These are phyloP conservation scores for Aphelinus atriplicis DNA, from an alignment of 1,140 invertebrate genomes.

Conservation along the genomic window DNA sequence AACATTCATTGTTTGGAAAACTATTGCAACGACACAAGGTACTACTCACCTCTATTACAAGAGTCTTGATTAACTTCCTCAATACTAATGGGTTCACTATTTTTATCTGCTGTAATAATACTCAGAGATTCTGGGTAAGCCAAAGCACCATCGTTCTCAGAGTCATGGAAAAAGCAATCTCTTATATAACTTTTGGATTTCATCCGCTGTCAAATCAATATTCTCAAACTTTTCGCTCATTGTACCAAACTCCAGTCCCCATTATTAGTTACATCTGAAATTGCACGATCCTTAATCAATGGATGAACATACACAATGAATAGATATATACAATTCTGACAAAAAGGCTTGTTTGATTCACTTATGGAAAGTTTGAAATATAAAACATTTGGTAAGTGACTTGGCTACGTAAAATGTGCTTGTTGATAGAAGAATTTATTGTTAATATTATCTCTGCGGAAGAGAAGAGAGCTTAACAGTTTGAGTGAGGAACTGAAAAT, in stretches of 20 bases:
- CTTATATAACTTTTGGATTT: slow-evolving; percentile 24
- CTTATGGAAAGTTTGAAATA: neutral
- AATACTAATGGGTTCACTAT: slow-evolving; percentile 53
- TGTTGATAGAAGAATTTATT: slow-evolving; percentile 22
- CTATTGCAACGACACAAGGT: neutral
- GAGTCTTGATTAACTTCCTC: slow-evolving; percentile 21
- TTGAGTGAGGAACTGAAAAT: too few species aligned
- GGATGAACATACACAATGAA: slow-evolving; percentile 1
- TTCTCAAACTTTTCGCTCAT: slow-evolving; percentile 16
- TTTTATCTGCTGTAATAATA: slow-evolving; percentile 63
- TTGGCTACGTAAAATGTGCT: slow-evolving; percentile 4
- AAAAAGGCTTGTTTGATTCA: neutral
- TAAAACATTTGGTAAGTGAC: slow-evolving; percentile 14
- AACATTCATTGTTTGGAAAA: neutral
- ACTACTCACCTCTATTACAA: slow-evolving; percentile 39
- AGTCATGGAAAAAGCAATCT: slow-evolving; percentile 59
- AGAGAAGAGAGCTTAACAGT: neutral
- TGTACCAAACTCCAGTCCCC: slow-evolving; percentile 6
- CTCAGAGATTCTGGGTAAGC: slow-evolving; percentile 70
- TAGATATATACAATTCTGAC: neutral
- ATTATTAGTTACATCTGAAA: slow-evolving; percentile 20
- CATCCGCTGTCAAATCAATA: neutral
- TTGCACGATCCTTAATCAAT: slow-evolving; percentile 1
- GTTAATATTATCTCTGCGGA: slow-evolving; percentile 4
- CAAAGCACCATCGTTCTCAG: slow-evolving; percentile 72